A percentile compares a stretch with the other conserved stretches of the same genome.
These are phyloP conservation scores for Epinotia ramella DNA, from an alignment of 2,888 invertebrate genomes.

Conservation along the genomic window DNA sequence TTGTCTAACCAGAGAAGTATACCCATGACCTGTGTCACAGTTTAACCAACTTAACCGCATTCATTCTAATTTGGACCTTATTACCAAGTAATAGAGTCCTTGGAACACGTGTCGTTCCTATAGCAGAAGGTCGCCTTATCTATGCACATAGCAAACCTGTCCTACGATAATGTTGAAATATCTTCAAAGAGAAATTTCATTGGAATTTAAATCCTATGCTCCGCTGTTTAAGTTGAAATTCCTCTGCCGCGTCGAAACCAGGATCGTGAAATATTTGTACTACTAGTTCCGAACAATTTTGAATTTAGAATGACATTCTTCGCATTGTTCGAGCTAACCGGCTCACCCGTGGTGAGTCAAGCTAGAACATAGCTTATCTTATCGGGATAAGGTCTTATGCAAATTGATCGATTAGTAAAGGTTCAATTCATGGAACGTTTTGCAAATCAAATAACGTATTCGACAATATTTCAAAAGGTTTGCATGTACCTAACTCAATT, in stretches of 20 bases:
- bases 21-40: slow-evolving; percentile 33
- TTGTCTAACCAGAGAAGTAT: slow-evolving; percentile 1
- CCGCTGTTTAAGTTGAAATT: slow-evolving; percentile 6
- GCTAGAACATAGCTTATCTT: neutral
- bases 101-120: neutral
- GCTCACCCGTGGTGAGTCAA: neutral
- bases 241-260: neutral
- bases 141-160: slow-evolving; percentile 44
- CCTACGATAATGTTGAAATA: slow-evolving; percentile 44
- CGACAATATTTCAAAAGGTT: neutral
- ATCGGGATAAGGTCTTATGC: neutral
- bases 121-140: slow-evolving; percentile 37
- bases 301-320: slow-evolving; percentile 43
- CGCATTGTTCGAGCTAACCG: slow-evolving; percentile 28
- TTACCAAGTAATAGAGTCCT: neutral
- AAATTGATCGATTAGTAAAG: slow-evolving; percentile 14
- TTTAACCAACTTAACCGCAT: slow-evolving; percentile 8
- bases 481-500: neutral
- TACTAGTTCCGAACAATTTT: slow-evolving; percentile 43
- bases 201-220: slow-evolving; percentile 9
- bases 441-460: slow-evolving; percentile 9
- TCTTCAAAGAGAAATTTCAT: slow-evolving; percentile 7
- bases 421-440: slow-evolving; percentile 33
- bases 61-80: slow-evolving; percentile 11
- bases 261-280: slow-evolving; percentile 45